Conservation (phyloP, 1,140 invertebrate genomes). For the Aphis craccivora region DNA sequence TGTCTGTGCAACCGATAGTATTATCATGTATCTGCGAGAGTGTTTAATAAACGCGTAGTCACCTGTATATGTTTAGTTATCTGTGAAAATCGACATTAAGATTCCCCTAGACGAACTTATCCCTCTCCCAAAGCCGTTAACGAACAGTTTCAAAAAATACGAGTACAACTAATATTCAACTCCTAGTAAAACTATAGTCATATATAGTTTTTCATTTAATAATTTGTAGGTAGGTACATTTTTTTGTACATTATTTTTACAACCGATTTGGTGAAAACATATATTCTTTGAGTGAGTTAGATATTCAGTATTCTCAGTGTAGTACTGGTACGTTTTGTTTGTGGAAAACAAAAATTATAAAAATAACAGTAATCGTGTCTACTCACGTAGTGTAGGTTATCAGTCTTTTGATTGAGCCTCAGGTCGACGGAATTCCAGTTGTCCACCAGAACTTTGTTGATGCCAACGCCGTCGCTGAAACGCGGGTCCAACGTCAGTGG, state of each 20-base stretch:
- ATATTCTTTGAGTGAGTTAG: too few relatives aligned
- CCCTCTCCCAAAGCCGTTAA: not conserved
- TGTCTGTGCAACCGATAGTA: not conserved
- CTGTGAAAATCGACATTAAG: not conserved
- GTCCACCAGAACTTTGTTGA: conserved; percentile 20
- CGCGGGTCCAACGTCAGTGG: conserved; percentile 15
- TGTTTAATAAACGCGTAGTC: not conserved
- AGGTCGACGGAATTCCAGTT: conserved; percentile 27
- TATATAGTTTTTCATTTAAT: too few relatives aligned
- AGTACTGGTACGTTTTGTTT: too few relatives aligned
- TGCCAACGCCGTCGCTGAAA: not conserved
- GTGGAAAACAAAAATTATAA: not conserved
- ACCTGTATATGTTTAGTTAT: not conserved
- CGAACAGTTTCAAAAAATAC: not conserved
- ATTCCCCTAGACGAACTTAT: not conserved
- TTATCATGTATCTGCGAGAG: not conserved
- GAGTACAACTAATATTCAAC: not conserved
- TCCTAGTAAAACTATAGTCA: too few relatives aligned
- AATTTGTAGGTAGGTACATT: too few relatives aligned
- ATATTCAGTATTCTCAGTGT: too few relatives aligned
- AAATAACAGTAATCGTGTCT: not conserved
- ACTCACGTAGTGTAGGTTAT: conserved; percentile 53
- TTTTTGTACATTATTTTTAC: too few relatives aligned
- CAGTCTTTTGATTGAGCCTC: conserved; percentile 55
- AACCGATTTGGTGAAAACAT: too few relatives aligned